Evolutionary conservation across 2,888 invertebrate species (phyloP).

Genomic region (Melanotus villosus): DNA sequence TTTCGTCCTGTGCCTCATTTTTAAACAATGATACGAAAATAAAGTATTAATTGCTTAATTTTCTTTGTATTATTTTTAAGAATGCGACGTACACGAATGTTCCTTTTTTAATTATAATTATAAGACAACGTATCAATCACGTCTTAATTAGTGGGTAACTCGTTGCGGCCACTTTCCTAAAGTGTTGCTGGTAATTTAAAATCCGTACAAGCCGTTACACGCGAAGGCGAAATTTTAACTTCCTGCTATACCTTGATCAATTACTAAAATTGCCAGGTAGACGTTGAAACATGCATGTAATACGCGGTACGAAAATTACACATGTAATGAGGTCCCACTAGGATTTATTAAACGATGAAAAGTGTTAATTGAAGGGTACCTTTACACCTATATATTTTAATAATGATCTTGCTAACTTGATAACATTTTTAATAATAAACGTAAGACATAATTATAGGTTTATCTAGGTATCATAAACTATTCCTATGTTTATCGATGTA

Average conservation of each 20-base stretch:
- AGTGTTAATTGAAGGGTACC: conserved; percentile 41
- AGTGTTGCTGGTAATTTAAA: neutral
- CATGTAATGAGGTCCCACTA: neutral
- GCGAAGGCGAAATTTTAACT: conserved; percentile 6
- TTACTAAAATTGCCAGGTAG: conserved; percentile 28
- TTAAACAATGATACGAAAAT: neutral
- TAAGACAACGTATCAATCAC: too few species aligned
- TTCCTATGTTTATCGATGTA: conserved; percentile 5
- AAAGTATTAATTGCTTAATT: too few species aligned
- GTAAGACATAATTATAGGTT: conserved; percentile 21
- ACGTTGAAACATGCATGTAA: conserved; percentile 4
- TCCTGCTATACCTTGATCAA: conserved; percentile 1
- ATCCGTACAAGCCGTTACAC: neutral
- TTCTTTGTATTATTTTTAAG: too few species aligned
- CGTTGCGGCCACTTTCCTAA: neutral
- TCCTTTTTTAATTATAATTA: too few species aligned
- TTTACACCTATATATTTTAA: conserved; percentile 37
- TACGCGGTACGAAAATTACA: conserved; percentile 23
- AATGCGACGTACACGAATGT: too few species aligned
- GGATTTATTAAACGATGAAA: conserved; percentile 43
- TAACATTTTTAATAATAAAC: conserved; percentile 32
- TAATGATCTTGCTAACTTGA: conserved; percentile 12
- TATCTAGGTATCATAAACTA: conserved; percentile 23
- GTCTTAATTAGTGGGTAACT: neutral
- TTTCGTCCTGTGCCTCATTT: neutral